Evolutionary conservation across 2,797 vertebrate species (phyloP).

Genomic region (Macrochelys suwanniensis): DNA sequence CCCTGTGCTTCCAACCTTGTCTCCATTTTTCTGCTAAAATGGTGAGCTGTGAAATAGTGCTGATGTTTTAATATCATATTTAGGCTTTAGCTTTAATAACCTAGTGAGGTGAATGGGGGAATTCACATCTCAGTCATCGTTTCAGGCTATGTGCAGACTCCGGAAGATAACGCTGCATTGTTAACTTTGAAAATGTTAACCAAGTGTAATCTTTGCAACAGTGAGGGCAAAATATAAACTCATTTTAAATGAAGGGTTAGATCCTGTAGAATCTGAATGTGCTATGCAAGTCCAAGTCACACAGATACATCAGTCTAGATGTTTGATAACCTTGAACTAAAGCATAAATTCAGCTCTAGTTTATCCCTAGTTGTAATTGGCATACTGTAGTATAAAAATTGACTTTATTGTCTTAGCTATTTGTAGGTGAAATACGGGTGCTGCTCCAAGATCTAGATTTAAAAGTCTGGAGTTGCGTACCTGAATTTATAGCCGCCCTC

Average conservation of each 20-base stretch:
- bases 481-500: not conserved
- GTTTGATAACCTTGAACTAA: rapidly evolving
- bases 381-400: not conserved
- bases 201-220: not conserved
- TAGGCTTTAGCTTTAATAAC: not conserved
- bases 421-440: too few species aligned
- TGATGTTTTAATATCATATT: rapidly evolving
- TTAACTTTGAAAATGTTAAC: not conserved
- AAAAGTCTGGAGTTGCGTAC: rapidly evolving
- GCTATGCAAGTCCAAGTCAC: not conserved
- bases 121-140: rapidly evolving
- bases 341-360: rapidly evolving
- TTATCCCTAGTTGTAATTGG: not conserved
- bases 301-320: not conserved
- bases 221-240: not conserved
- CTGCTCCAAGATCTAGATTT: not conserved
- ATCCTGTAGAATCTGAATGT: not conserved
- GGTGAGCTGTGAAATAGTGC: not conserved
- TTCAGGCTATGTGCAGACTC: rapidly evolving
- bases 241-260: not conserved
- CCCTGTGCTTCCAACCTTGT: not conserved
- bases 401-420: not conserved
- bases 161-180: not conserved
- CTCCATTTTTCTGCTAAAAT: not conserved
- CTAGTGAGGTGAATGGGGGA: not conserved